phyloP scores from a whole-genome alignment of 2,888 invertebrate genomes.

The Lordiphosa fenestrarum region DNA sequence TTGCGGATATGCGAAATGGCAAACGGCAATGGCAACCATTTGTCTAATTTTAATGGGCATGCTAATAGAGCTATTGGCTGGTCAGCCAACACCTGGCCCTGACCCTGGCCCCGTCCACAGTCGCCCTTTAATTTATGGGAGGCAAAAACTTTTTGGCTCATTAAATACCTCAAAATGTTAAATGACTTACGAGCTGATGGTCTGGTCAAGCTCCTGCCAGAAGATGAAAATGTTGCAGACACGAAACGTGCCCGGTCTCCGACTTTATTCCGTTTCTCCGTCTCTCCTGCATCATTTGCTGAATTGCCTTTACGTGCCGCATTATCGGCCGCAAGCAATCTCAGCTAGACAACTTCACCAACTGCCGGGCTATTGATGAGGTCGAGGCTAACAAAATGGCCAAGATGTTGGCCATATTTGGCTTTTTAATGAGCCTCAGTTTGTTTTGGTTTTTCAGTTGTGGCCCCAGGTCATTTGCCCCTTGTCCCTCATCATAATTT shows the following conservation, averaged over 20 bases:
- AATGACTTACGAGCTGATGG: slow-evolving; percentile 61
- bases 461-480: slow-evolving; percentile 9
- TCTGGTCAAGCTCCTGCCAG: slow-evolving; percentile 5
- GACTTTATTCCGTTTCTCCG: slow-evolving; percentile 11
- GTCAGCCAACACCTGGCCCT: slow-evolving; percentile 61
- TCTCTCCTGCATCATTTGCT: slow-evolving; percentile 57
- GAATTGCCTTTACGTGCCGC: slow-evolving; percentile 70
- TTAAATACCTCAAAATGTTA: slow-evolving; percentile 75
- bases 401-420: slow-evolving; percentile 30
- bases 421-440: slow-evolving; percentile 39
- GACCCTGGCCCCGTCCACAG: slow-evolving; percentile 17
- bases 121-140: slow-evolving; percentile 69
- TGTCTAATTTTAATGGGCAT: slow-evolving; percentile 76
- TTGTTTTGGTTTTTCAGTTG: slow-evolving; percentile 24
- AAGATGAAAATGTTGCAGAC: slow-evolving; percentile 48
- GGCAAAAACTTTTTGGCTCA: slow-evolving; percentile 71
- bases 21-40: slow-evolving; percentile 64
- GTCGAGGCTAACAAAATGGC: slow-evolving; percentile 27
- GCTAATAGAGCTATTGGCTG: slow-evolving; percentile 73
- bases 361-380: slow-evolving; percentile 50
- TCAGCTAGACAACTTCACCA: slow-evolving; percentile 42
- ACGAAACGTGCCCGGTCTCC: slow-evolving; percentile 36
- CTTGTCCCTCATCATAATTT: slow-evolving; percentile 28
- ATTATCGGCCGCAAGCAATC: slow-evolving; percentile 57
- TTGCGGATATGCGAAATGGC: slow-evolving; percentile 68